Evolutionary conservation across 2,113 vertebrate genomes (phyloP), one percentile per base, ranked within the genome.

Genomic region (Oreotrochilus melanogaster): DNA sequence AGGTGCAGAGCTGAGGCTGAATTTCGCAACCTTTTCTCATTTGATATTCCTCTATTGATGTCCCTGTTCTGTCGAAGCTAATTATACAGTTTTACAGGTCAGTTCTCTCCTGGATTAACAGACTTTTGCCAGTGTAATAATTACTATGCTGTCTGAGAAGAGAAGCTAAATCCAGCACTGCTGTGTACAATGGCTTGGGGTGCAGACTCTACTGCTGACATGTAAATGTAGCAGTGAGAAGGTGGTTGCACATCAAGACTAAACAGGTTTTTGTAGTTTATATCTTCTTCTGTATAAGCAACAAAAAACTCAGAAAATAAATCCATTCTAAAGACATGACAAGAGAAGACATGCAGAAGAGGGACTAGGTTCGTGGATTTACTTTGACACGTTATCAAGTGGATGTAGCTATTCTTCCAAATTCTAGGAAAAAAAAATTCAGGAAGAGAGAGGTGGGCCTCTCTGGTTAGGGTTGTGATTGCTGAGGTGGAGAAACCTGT

Each of bases 71-170:
- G 58, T 79, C 8, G 3, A 31, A 93, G 78, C 88, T 94, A 61
- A 89, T 96, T 93, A 89, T 15, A 19, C 66, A 33, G 24, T 85
- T 94, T 89, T 75, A 76, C 85, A 69, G 88, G 94, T 96, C 95
- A 72, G 4, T 95, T 88, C 74, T 74, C 88, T 25, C 23, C 74
- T 51, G 88, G 92, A 88, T 94, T 95, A 93, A 54, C 54, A 42
- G 78, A 42, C 74, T 92, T 30, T 66, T 88, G 82, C 82, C 19
- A 7, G 43, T 23, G 81, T 78, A n/a, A 30, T 82, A n/a, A 30
- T 82, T 69, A 60, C 5, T 48, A 10, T 22, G 39, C 54, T 56
- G 15, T 25, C 57, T n/a, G 35, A 79, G 70, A 70, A 67, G 84
- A 31, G 65, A 53, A 75, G 78, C 74, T 89, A 6, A 45, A 27